Evolutionary conservation across 2,888 invertebrate genomes (phyloP).

Genomic region (Mythimna lalbum): DNA sequence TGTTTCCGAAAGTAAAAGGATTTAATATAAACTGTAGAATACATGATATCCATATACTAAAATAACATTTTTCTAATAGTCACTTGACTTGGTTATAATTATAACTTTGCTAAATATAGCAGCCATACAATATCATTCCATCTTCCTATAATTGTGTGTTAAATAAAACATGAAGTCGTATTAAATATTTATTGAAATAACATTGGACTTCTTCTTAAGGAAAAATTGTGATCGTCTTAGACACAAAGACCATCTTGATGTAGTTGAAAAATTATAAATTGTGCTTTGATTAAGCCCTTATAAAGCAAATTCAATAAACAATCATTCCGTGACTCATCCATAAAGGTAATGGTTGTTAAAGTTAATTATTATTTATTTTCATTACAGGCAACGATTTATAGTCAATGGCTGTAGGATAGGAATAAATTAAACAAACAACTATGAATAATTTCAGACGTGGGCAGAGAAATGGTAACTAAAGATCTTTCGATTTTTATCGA

Average conservation of each 20-base stretch:
- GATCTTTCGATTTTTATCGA: constrained; percentile 21
- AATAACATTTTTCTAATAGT: background rate
- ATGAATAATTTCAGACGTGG: constrained; percentile 35
- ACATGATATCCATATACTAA: background rate
- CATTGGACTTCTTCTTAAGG: constrained; percentile 29
- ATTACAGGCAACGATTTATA: constrained; percentile 63
- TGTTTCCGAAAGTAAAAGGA: background rate
- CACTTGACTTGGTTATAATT: background rate
- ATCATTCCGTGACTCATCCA: constrained; percentile 63
- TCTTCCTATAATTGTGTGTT: constrained; percentile 11
- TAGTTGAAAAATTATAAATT: constrained; percentile 41
- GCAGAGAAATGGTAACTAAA: constrained; percentile 41
- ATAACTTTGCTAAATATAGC: background rate
- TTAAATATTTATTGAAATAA: constrained; percentile 27
- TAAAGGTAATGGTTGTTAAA: constrained; percentile 53
- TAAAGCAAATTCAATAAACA: constrained; percentile 56
- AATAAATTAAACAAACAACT: constrained; percentile 58
- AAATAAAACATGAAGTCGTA: constrained; percentile 24
- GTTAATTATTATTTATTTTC: constrained; percentile 66
- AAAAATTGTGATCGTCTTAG: constrained; percentile 31
- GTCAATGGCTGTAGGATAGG: constrained; percentile 58
- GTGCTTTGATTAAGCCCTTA: constrained; percentile 42
- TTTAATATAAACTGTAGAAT: background rate
- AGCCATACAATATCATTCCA: background rate
- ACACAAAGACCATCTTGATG: constrained; percentile 30